Evolutionary conservation across 2,888 invertebrate species (phyloP).

Genomic region (Phragmatobia fuliginosa): DNA sequence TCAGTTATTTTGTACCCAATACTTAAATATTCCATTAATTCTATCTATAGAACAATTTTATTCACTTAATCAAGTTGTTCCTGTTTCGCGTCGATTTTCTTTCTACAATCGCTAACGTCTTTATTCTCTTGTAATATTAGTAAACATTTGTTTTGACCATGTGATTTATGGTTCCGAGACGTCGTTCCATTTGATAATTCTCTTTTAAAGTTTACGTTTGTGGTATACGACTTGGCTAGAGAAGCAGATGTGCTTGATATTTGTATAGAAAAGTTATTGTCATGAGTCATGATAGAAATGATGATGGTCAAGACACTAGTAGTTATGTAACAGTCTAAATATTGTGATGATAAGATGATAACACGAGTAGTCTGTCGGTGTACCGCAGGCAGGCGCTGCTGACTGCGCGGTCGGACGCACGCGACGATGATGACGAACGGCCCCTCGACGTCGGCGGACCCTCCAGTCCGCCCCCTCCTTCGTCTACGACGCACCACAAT

Average conservation of each 20-base stretch:
- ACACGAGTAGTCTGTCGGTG: slow-evolving; percentile 85
- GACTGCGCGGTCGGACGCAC: slow-evolving; percentile 90
- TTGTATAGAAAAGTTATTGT: not conserved
- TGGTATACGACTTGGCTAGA: too few species aligned
- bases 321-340: not conserved
- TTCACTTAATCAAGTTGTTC: too few species aligned
- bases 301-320: not conserved
- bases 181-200: too few species aligned
- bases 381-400: slow-evolving; percentile 92
- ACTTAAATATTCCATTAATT: too few species aligned
- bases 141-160: too few species aligned
- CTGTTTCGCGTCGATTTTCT: too few species aligned
- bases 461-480: slow-evolving; percentile 92
- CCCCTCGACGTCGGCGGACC: slow-evolving; percentile 95
- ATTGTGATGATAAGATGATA: slow-evolving; percentile 58
- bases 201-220: too few species aligned
- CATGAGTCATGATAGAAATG: not conserved
- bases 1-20: not conserved
- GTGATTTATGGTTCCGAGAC: too few species aligned
- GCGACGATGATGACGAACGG: slow-evolving; percentile 93
- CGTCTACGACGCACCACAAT: slow-evolving; percentile 77
- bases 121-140: too few species aligned
- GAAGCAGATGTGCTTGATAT: too few species aligned
- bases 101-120: too few species aligned
- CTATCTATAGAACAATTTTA: too few species aligned